These are phyloP conservation scores for Ctenodactylus gundi DNA, from an alignment of 2,113 vertebrate species.

Conservation along the genomic window DNA sequence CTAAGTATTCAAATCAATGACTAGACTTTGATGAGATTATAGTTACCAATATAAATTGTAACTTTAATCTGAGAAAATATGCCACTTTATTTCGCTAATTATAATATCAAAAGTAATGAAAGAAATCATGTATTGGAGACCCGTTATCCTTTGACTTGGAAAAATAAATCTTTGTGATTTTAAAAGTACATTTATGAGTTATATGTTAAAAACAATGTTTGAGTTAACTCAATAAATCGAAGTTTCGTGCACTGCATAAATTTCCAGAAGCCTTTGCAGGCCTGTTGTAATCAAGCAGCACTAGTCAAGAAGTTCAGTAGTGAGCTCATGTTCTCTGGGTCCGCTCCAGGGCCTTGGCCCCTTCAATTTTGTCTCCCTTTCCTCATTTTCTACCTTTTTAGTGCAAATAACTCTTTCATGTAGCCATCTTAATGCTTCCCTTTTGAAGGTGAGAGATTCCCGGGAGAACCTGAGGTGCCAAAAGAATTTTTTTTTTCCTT, in stretches of 20 bases:
- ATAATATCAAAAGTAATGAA: not conserved
- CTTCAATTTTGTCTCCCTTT: not conserved
- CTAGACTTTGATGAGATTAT: not conserved
- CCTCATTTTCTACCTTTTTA: not conserved
- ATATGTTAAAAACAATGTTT: not conserved
- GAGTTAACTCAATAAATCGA: not conserved
- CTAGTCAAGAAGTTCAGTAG: not conserved
- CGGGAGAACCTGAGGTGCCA: not conserved
- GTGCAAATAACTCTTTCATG: not conserved
- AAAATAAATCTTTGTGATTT: not conserved
- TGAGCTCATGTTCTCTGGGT: not conserved
- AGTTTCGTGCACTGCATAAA: not conserved
- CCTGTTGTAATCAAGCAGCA: not conserved
- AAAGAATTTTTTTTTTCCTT: not conserved
- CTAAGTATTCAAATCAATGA: not conserved
- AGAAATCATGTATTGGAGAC: not conserved
- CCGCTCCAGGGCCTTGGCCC: accelerated
- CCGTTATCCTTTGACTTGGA: not conserved
- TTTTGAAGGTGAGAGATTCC: not conserved
- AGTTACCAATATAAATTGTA: not conserved
- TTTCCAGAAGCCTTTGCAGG: not conserved
- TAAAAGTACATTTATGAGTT: not conserved
- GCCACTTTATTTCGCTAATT: not conserved
- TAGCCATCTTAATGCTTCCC: not conserved
- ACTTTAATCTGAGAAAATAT: not conserved